A percentile compares a stretch with the other conserved stretches of the same genome.
phyloP scores from a whole-genome alignment of 2,797 vertebrate species.

The Sarcoramphus papa region DNA sequence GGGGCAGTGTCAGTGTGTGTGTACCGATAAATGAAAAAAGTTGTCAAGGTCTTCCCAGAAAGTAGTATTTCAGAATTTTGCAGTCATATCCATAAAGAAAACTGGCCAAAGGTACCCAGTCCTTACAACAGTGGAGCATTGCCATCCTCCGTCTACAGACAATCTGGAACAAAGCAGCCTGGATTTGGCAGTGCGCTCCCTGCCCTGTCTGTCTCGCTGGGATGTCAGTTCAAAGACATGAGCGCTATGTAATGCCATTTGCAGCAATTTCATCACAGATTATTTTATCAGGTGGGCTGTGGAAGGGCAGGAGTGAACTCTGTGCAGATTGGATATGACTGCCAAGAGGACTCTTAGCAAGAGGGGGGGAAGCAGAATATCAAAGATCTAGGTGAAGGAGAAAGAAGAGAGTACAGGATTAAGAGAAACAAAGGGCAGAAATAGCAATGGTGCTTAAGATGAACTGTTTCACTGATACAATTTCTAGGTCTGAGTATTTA shows the following conservation, averaged over 20 bases:
- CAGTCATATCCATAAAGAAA: neutral
- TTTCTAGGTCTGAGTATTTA: neutral
- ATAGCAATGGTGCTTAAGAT: neutral
- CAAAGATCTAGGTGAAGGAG: neutral
- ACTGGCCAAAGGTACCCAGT: neutral
- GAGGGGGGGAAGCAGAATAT: neutral
- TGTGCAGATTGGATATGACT: neutral
- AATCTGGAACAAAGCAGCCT: neutral
- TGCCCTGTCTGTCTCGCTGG: neutral
- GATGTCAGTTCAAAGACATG: neutral
- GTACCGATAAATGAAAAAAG: neutral
- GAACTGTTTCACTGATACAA: neutral
- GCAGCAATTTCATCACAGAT: neutral
- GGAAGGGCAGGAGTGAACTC: neutral
- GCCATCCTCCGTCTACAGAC: neutral
- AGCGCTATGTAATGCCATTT: neutral
- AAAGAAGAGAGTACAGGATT: neutral
- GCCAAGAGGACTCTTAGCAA: neutral
- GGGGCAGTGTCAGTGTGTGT: too few relatives aligned
- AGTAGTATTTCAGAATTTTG: neutral
- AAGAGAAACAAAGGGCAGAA: neutral
- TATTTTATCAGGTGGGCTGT: neutral
- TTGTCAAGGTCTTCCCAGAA: neutral
- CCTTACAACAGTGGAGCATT: neutral
- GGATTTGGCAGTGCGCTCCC: neutral